Conservation (phyloP, 2,797 vertebrate genomes). For the Spea hammondii region DNA sequence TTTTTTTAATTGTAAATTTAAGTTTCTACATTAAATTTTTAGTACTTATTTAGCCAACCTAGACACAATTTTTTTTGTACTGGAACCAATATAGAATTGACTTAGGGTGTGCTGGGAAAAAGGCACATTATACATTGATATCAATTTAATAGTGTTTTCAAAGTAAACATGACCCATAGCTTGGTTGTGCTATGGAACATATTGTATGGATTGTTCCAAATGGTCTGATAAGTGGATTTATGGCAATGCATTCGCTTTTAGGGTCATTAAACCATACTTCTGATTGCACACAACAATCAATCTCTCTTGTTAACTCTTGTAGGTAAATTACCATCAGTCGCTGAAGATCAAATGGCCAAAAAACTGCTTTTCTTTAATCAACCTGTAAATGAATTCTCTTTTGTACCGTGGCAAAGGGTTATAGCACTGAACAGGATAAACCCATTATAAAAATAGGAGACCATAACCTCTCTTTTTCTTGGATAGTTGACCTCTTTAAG, state of each 20-base stretch:
- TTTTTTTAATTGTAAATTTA: too few species aligned
- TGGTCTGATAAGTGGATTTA: slow-evolving; percentile 45
- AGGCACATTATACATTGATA: neutral
- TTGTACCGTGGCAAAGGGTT: slow-evolving; percentile 12
- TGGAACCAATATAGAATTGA: too few species aligned
- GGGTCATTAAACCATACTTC: slow-evolving; percentile 52
- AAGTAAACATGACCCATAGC: neutral
- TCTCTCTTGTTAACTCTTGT: slow-evolving; percentile 26
- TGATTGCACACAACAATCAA: slow-evolving; percentile 34
- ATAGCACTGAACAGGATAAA: neutral
- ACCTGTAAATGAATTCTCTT: slow-evolving; percentile 16
- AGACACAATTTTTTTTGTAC: too few species aligned
- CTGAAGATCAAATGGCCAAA: neutral
- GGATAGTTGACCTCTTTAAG: slow-evolving; percentile 10
- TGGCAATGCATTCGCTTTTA: slow-evolving; percentile 29
- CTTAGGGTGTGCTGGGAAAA: neutral
- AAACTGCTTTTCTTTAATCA: slow-evolving; percentile 21
- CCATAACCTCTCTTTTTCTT: neutral
- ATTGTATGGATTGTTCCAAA: slow-evolving; percentile 7
- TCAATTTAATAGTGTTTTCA: neutral
- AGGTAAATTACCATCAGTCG: slow-evolving; percentile 40
- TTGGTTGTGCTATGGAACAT: neutral
- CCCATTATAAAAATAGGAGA: slow-evolving; percentile 18
- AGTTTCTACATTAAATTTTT: too few species aligned
- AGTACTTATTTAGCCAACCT: too few species aligned